Evolutionary conservation across 92 coral and sea anemone species (phyloP), one percentile per base, ranked within the genome.

Genomic region (Siderastrea radians): DNA sequence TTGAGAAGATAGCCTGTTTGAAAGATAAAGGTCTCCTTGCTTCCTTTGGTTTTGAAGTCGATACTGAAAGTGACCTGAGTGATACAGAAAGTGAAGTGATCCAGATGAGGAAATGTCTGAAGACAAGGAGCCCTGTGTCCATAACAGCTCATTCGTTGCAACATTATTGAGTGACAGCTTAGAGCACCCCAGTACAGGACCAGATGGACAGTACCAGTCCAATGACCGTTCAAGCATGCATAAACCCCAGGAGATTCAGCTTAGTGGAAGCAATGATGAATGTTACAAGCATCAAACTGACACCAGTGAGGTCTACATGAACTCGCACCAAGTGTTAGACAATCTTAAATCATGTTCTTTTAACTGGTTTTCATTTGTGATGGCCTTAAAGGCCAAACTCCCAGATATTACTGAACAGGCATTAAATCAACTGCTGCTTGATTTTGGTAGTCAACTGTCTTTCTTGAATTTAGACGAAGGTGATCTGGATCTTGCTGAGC

Each of bases 1-100:
- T 89, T 44, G 88, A 89, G 75, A 89, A 89, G 87, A 83, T 89
- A 65, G 38, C 38, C 38, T 26, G 38, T 26, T 26, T 26, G 38
- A 26, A 26, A 26, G 38, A 26, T 26, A 26, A 26, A 26, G 38
- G 38, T 26, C 38, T 26, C 38, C 38, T 26, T 26, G 38, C 38
- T 26, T 26, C 38, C 38, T 26, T 26, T 26, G 38, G 38, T 26
- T 26, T 26, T 26, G 38, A 26, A 26, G 38, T 26, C 38, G 38
- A 26, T 26, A 26, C 38, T 26, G 38, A 26, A 26, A 26, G 38
- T 26, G 38, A 26, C 38, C 38, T 26, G 38, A 26, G 38, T 26
- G 38, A 26, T 26, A 26, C 38, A 26, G 38, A 26, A 26, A 26
- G 38, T 26, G 38, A 26, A 26, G 38, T 26, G 38, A 26, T 26